Conservation (phyloP, 1,140 invertebrate genomes). For the Lepidurus couesii region DNA sequence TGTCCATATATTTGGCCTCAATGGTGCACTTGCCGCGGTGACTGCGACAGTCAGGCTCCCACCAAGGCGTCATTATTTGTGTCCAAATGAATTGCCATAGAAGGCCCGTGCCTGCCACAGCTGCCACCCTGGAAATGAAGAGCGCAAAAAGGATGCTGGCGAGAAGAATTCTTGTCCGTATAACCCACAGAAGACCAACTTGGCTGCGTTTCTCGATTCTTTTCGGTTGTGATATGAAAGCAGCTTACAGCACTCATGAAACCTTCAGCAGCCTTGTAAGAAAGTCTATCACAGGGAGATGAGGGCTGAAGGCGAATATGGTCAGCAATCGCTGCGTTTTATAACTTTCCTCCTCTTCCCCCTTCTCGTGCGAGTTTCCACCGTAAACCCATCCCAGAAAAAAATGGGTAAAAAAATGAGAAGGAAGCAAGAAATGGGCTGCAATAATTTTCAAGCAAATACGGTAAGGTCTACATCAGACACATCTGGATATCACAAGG, state of each 20-base stretch:
- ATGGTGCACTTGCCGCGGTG: conserved; percentile 37
- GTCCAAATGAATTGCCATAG: conserved; percentile 39
- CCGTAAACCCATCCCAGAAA: not conserved
- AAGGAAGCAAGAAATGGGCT: not conserved
- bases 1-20: conserved; percentile 39
- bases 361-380: not conserved
- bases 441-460: not conserved
- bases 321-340: conserved; percentile 9
- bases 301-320: conserved; percentile 14
- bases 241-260: conserved; percentile 21
- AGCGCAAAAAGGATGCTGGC: conserved; percentile 14
- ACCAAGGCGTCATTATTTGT: conserved; percentile 40
- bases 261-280: conserved; percentile 3
- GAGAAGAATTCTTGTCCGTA: conserved; percentile 14
- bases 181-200: not conserved
- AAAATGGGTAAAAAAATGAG: not conserved
- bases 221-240: conserved; percentile 8
- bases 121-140: conserved; percentile 20
- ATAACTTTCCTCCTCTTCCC: conserved; percentile 13
- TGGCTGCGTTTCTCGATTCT: not conserved
- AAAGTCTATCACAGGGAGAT: conserved; percentile 15
- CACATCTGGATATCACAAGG: not conserved
- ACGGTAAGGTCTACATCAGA: not conserved
- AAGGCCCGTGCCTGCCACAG: conserved; percentile 17
- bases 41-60: conserved; percentile 37